Evolutionary conservation across 64 coral and sea anemone species (phyloP).

Genomic region (Porites australiensis): DNA sequence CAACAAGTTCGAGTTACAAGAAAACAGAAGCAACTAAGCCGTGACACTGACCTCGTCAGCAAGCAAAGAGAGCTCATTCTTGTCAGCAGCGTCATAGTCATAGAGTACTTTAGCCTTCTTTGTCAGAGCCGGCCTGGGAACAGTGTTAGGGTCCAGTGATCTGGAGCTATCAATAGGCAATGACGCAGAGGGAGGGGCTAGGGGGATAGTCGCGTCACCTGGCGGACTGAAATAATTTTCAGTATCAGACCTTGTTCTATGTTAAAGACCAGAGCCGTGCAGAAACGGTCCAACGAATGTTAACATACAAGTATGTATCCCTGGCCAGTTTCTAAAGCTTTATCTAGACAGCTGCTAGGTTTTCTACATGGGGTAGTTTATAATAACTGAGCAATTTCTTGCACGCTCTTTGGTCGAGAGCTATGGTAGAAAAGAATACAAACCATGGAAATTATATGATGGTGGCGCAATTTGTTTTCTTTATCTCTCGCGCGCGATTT

Average conservation of each 20-base stretch:
- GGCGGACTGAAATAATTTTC: conserved; percentile 74
- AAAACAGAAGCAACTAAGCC: neutral
- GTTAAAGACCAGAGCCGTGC: neutral
- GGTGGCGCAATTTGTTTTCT: too few relatives aligned
- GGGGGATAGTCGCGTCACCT: conserved; percentile 62
- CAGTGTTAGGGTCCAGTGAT: conserved; percentile 61
- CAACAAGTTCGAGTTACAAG: too few relatives aligned
- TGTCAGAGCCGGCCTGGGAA: conserved; percentile 67
- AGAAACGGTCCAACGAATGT: too few relatives aligned
- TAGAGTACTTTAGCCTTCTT: conserved; percentile 95
- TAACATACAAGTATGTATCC: too few relatives aligned
- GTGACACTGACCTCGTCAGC: conserved; percentile 88
- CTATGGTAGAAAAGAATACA: too few relatives aligned
- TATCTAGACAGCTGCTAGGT: too few relatives aligned
- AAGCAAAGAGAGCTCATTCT: conserved; percentile 89
- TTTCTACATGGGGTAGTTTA: too few relatives aligned
- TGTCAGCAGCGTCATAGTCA: conserved; percentile 94
- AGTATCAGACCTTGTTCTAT: neutral
- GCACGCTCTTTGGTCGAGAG: too few relatives aligned
- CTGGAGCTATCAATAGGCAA: conserved; percentile 57
- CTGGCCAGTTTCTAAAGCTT: too few relatives aligned
- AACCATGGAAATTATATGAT: too few relatives aligned
- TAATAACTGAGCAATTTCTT: too few relatives aligned
- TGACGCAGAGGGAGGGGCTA: conserved; percentile 68
- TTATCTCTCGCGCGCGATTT: too few relatives aligned